phyloP scores from a whole-genome alignment of 2,113 vertebrate genomes.

The Megaptera novaeangliae region DNA sequence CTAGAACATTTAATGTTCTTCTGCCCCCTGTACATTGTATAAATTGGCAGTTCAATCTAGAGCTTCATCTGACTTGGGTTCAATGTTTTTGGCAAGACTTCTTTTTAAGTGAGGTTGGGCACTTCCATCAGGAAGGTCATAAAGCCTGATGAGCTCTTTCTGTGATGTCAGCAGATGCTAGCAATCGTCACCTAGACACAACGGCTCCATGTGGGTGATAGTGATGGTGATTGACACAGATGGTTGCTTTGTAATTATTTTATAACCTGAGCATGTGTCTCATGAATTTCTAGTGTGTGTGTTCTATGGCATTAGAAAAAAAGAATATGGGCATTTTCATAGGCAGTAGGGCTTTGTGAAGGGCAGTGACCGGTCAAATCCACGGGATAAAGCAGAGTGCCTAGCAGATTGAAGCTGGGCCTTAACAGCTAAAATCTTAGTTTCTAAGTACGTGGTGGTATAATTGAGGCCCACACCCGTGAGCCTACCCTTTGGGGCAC shows the following conservation, averaged over 20 bases:
- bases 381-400: neutral
- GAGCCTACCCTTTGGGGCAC: neutral
- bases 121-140: neutral
- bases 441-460: neutral
- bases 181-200: neutral
- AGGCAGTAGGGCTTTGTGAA: neutral
- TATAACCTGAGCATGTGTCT: neutral
- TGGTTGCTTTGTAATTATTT: neutral
- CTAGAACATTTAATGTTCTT: neutral
- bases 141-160: neutral
- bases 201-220: neutral
- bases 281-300: neutral
- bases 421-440: neutral
- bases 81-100: neutral
- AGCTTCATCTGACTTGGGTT: neutral
- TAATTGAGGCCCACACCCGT: neutral
- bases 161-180: neutral
- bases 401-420: neutral
- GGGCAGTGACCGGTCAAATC: neutral
- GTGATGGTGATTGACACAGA: neutral
- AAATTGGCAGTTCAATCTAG: neutral
- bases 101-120: neutral
- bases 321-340: neutral
- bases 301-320: neutral
- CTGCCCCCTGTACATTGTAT: neutral